These are phyloP conservation scores for Phalangium opilio DNA, from an alignment of 2,888 invertebrate species.

Conservation along the genomic window DNA sequence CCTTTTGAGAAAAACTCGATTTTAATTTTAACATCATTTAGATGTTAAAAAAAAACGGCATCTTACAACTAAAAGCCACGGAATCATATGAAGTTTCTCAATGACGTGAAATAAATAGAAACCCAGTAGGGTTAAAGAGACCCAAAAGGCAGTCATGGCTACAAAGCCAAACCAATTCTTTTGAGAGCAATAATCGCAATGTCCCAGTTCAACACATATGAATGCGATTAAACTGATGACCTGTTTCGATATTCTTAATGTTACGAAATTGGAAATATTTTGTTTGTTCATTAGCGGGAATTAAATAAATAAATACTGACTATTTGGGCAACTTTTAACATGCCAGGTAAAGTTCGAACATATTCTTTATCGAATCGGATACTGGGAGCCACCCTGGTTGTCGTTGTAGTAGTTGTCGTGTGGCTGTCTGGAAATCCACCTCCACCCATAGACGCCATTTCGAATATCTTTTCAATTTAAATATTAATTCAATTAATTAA, in stretches of 20 bases:
- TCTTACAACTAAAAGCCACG: conserved; percentile 61
- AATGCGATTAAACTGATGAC: conserved; percentile 46
- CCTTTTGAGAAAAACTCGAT: conserved; percentile 4
- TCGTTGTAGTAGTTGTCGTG: conserved; percentile 12
- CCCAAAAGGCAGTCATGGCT: conserved; percentile 70
- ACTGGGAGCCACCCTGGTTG: conserved; percentile 17
- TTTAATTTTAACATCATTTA: neutral
- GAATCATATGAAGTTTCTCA: conserved; percentile 66
- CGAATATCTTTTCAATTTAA: too few species aligned
- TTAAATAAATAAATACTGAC: conserved; percentile 39
- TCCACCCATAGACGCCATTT: too few species aligned
- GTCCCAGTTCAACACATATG: conserved; percentile 56
- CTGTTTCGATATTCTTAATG: too few species aligned
- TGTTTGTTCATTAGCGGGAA: too few species aligned
- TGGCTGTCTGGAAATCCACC: too few species aligned
- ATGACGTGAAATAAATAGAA: conserved; percentile 72
- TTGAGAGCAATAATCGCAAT: conserved; percentile 38
- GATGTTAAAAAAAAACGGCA: neutral
- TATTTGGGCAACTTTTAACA: conserved; percentile 56
- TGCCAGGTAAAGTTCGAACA: conserved; percentile 52
- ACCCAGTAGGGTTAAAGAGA: conserved; percentile 57
- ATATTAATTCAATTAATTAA: too few species aligned
- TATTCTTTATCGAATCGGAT: conserved; percentile 50
- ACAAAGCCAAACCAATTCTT: conserved; percentile 61
- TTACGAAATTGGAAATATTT: too few species aligned